phyloP scores from a whole-genome alignment of 2,797 vertebrate species.

The Leptoclinus maculatus region DNA sequence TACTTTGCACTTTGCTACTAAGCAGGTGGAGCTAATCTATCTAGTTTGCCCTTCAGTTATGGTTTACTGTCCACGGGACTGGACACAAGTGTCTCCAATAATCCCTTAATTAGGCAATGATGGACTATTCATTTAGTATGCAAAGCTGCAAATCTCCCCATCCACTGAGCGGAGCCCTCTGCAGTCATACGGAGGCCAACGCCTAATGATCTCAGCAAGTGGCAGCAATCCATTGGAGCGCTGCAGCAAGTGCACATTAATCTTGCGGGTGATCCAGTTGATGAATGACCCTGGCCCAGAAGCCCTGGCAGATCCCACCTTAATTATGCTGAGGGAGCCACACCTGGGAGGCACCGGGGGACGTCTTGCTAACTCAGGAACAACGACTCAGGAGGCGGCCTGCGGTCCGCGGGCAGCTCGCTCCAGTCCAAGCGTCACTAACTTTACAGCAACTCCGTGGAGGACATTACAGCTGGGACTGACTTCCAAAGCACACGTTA shows the following conservation, averaged over 20 bases:
- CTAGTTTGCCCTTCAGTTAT: conserved; percentile 86
- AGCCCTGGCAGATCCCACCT: conserved; percentile 83
- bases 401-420: conserved; percentile 42
- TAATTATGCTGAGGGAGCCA: conserved; percentile 85
- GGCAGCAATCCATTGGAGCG: conserved; percentile 87
- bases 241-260: conserved; percentile 83
- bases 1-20: conserved; percentile 79
- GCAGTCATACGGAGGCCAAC: conserved; percentile 78
- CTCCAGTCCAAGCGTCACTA: conserved; percentile 32
- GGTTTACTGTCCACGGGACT: conserved; percentile 85
- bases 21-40: conserved; percentile 85
- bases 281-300: conserved; percentile 85
- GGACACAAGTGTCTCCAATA: conserved; percentile 86
- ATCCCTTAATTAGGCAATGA: conserved; percentile 88
- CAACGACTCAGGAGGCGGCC: conserved; percentile 54
- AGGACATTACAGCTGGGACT: conserved; percentile 58
- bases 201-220: conserved; percentile 88
- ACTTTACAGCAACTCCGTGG: conserved; percentile 48
- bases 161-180: conserved; percentile 73
- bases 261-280: conserved; percentile 84
- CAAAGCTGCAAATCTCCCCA: conserved; percentile 84
- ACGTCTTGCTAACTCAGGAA: conserved; percentile 74
- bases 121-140: conserved; percentile 86
- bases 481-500: conserved; percentile 62
- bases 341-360: conserved; percentile 75